Percentiles rank a stretch among this genome's conserved stretches.
Evolutionary conservation across 2,888 invertebrate genomes (phyloP).

Genomic region (Noctua pronuba): DNA sequence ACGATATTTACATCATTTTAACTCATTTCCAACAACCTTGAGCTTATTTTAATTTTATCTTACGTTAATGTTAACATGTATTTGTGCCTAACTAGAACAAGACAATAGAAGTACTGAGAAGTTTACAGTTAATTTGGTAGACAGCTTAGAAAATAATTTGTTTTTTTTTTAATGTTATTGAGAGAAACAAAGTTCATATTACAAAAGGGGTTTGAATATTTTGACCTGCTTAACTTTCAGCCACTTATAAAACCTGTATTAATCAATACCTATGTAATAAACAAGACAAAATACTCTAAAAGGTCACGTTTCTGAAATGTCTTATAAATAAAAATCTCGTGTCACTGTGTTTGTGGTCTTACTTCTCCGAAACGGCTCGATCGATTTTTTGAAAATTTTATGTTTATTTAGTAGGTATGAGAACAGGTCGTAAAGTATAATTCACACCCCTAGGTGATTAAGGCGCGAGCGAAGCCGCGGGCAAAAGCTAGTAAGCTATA

Average conservation of each 20-base stretch:
- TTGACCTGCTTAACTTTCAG: background rate
- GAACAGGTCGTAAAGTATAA: no score
- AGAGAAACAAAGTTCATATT: background rate
- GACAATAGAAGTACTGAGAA: conserved; percentile 25
- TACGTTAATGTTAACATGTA: conserved; percentile 33
- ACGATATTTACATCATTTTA: conserved; percentile 73
- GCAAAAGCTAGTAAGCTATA: background rate
- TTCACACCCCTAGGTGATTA: no score
- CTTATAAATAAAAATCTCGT: no score
- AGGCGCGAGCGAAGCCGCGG: no score
- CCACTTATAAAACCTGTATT: background rate
- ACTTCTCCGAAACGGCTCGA: no score
- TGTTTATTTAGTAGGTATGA: no score
- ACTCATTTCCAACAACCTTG: conserved; percentile 82
- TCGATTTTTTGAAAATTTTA: no score
- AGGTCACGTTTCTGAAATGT: background rate
- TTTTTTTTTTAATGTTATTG: background rate
- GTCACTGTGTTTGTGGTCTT: no score
- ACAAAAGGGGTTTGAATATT: background rate
- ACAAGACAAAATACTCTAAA: background rate
- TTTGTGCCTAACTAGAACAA: conserved; percentile 39
- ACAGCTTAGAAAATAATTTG: background rate
- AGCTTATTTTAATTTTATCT: conserved; percentile 70
- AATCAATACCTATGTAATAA: background rate
- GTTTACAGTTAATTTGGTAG: background rate